Evolutionary conservation across 2,888 invertebrate species (phyloP).

Genomic region (Emmelina monodactyla): DNA sequence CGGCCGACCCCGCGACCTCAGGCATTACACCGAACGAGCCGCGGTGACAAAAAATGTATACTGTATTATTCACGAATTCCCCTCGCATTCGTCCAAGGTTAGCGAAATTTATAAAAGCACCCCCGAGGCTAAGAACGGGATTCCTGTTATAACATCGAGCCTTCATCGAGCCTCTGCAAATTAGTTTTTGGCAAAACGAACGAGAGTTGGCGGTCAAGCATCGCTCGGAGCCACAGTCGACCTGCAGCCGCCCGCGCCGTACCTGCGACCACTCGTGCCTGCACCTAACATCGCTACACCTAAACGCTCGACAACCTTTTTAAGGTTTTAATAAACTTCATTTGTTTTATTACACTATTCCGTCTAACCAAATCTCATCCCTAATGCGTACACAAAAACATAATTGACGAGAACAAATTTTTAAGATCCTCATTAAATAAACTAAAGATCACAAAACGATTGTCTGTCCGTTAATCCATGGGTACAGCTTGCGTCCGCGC

Average conservation of each 20-base stretch:
- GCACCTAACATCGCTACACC: too few relatives aligned
- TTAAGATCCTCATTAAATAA: too few relatives aligned
- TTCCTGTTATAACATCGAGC: conserved; percentile 59
- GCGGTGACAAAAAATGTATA: not conserved
- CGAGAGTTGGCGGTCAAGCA: conserved; percentile 33
- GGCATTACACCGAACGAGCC: conserved; percentile 1
- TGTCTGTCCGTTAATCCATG: not conserved
- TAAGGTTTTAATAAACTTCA: not conserved
- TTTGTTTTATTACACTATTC: not conserved
- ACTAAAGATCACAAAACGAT: too few relatives aligned
- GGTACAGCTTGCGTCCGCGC: conserved; percentile 28
- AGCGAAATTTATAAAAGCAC: conserved; percentile 20
- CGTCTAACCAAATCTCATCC: too few relatives aligned
- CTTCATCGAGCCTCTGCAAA: conserved; percentile 44
- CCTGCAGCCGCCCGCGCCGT: too few relatives aligned
- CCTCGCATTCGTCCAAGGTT: conserved; percentile 25
- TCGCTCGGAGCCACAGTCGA: conserved; percentile 46
- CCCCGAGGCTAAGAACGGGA: conserved; percentile 57
- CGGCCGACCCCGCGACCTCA: conserved; percentile 15
- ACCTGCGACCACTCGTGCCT: too few relatives aligned
- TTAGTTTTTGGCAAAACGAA: conserved; percentile 55
- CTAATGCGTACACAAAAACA: too few relatives aligned
- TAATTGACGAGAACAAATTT: too few relatives aligned
- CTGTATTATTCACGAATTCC: not conserved
- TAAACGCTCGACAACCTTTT: conserved; percentile 1